Evolutionary conservation across 2,888 invertebrate genomes (phyloP).

Genomic region (Uloborus plumipes): DNA sequence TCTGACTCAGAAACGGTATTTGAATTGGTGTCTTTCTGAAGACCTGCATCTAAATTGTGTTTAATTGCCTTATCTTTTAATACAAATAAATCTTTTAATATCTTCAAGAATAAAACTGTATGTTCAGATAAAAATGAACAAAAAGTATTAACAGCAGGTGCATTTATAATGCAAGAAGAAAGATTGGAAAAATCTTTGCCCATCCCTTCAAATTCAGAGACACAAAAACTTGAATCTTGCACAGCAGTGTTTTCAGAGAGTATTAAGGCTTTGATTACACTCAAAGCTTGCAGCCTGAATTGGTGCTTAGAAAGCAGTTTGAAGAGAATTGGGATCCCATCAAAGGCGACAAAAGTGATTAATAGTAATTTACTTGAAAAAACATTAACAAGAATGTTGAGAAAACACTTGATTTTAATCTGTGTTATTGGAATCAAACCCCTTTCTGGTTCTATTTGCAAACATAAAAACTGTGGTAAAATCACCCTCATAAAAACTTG

Average conservation of each 20-base stretch:
- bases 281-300: slow-evolving; percentile 25
- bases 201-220: too few species aligned
- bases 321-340: slow-evolving; percentile 23
- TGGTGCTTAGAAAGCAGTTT: slow-evolving; percentile 26
- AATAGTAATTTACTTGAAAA: slow-evolving; percentile 20
- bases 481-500: slow-evolving; percentile 50
- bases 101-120: slow-evolving; percentile 5
- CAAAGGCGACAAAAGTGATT: slow-evolving; percentile 28
- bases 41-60: too few species aligned
- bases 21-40: too few species aligned
- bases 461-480: slow-evolving; percentile 41
- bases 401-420: slow-evolving; percentile 45
- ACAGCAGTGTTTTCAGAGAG: slow-evolving; percentile 27
- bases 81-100: neutral
- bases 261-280: slow-evolving; percentile 42
- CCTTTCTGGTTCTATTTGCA: neutral
- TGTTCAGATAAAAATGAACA: slow-evolving; percentile 23
- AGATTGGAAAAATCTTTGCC: slow-evolving; percentile 7
- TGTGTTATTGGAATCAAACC: neutral
- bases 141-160: slow-evolving; percentile 40
- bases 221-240: neutral
- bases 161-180: neutral
- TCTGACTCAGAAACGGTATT: too few species aligned
- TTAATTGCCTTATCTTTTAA: neutral
- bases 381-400: slow-evolving; percentile 34